Conservation (phyloP, 2,797 vertebrate species). For the Melanotaenia boesemani region DNA sequence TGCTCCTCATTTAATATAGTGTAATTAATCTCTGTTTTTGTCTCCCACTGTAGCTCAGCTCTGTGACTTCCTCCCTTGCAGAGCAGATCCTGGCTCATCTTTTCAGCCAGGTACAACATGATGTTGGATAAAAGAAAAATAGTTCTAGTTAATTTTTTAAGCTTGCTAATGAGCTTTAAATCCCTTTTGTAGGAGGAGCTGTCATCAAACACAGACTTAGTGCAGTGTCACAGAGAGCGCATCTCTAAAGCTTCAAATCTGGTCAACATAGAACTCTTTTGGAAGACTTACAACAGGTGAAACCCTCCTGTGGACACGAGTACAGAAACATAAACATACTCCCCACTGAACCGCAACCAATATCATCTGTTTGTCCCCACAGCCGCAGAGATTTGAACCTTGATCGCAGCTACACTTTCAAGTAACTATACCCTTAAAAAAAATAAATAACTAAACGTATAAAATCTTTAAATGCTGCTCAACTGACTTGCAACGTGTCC, state of each 20-base stretch:
- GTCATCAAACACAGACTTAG: conserved; percentile 86
- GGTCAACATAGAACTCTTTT: conserved; percentile 89
- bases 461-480: background rate
- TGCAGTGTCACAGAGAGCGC: conserved; percentile 86
- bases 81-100: conserved; percentile 92
- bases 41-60: conserved; percentile 80
- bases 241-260: conserved; percentile 85
- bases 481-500: background rate
- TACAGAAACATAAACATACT: background rate
- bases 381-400: conserved; percentile 91
- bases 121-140: background rate
- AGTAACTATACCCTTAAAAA: conserved; percentile 77
- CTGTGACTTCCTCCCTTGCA: conserved; percentile 88
- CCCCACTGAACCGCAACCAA: background rate
- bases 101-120: conserved; percentile 87
- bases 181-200: conserved; percentile 85
- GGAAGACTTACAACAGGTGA: conserved; percentile 91
- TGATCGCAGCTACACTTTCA: conserved; percentile 88
- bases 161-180: background rate
- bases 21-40: background rate
- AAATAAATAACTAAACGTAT: background rate
- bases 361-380: conserved; percentile 11
- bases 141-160: background rate
- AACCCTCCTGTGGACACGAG: background rate
- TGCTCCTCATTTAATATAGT: no score